These are phyloP conservation scores for Philereme transversata DNA, from an alignment of 2,888 invertebrate genomes.

Conservation along the genomic window DNA sequence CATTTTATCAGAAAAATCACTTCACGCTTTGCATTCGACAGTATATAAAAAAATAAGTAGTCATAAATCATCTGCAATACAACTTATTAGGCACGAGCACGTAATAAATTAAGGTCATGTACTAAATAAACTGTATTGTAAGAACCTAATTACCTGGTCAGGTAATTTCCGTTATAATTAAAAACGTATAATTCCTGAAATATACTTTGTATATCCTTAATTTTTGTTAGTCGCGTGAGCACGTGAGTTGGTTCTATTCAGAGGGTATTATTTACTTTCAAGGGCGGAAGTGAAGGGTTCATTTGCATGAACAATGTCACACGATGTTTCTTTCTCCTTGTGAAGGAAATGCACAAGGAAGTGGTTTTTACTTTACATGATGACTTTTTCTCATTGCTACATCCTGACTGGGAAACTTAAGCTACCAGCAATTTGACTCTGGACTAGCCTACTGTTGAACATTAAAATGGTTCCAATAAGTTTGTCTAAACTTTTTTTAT, in stretches of 20 bases:
- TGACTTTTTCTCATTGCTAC: neutral
- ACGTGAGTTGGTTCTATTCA: constrained; percentile 29
- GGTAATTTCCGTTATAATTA: constrained; percentile 27
- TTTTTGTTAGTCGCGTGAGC: constrained; percentile 31
- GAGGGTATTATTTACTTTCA: constrained; percentile 31
- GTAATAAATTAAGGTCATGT: constrained; percentile 2
- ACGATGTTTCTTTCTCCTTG: constrained; percentile 32
- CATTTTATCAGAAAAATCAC: too few species aligned
- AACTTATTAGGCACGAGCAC: neutral
- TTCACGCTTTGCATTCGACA: too few species aligned
- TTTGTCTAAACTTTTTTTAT: too few species aligned
- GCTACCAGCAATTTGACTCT: too few species aligned
- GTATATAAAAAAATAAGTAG: neutral
- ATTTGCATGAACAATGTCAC: constrained; percentile 36
- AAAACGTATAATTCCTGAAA: constrained; percentile 15
- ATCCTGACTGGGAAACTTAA: too few species aligned
- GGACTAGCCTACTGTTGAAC: too few species aligned
- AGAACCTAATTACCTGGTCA: constrained; percentile 13
- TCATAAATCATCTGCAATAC: constrained; percentile 1
- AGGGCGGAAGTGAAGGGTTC: constrained; percentile 38
- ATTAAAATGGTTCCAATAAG: too few species aligned
- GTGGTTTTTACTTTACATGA: neutral
- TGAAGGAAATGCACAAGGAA: constrained; percentile 28
- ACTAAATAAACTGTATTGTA: neutral
- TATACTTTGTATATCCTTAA: constrained; percentile 11